These are phyloP conservation scores for Hoplostethus mediterraneus DNA, from an alignment of 2,797 vertebrate species.

Conservation along the genomic window DNA sequence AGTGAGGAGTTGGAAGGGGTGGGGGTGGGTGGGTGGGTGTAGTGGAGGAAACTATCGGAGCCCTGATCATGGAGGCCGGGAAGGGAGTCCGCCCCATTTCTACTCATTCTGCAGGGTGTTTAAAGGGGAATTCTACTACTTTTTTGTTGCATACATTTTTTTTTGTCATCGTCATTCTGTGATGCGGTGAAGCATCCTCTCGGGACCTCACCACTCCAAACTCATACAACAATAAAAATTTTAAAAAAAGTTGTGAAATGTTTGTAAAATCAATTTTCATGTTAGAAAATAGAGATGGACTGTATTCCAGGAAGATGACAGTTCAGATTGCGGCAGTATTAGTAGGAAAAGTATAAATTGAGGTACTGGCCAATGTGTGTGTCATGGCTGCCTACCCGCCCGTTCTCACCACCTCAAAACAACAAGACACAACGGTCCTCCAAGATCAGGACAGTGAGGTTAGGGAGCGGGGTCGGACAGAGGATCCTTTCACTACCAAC, in stretches of 20 bases:
- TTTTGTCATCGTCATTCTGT: not conserved
- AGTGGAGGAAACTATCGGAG: constrained; percentile 9
- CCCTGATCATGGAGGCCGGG: constrained; percentile 62
- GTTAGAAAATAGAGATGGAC: no score
- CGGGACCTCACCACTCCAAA: no score
- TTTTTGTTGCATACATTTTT: not conserved
- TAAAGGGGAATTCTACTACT: not conserved
- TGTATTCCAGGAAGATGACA: no score
- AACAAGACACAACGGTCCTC: constrained; percentile 24
- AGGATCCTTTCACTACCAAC: constrained; percentile 56
- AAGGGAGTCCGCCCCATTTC: not conserved
- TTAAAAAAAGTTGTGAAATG: no score
- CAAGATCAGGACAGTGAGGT: constrained; percentile 58
- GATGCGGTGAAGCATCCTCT: no score
- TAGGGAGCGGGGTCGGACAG: constrained; percentile 41
- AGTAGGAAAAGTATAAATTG: no score
- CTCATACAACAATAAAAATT: no score
- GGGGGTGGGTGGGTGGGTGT: constrained; percentile 15
- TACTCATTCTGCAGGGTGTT: not conserved
- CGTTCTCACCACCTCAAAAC: not conserved
- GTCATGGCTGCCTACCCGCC: not conserved
- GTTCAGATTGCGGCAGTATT: no score
- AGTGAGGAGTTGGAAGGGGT: constrained; percentile 31
- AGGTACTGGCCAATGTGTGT: not conserved
- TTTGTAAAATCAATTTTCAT: no score